These are phyloP conservation scores for Oncopodura yosiiana DNA, from an alignment of 1,140 invertebrate genomes.

Conservation along the genomic window DNA sequence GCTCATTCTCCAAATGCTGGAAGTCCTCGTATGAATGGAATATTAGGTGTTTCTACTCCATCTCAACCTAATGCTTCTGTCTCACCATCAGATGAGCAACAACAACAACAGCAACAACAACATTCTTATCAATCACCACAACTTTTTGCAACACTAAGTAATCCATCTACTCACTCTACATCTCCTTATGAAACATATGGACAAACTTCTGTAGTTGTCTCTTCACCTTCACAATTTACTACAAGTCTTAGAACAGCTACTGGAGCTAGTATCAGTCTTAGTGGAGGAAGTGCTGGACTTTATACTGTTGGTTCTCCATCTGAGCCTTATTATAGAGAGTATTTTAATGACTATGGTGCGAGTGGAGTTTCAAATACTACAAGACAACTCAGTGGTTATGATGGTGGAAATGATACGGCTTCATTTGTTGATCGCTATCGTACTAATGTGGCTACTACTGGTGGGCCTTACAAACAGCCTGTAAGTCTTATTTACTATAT, in stretches of 20 bases:
- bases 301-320: conserved; percentile 19
- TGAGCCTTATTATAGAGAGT: conserved; percentile 35
- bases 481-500: not conserved
- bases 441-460: conserved; percentile 43
- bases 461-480: conserved; percentile 44
- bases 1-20: conserved; percentile 20
- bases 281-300: conserved; percentile 6
- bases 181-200: conserved; percentile 17
- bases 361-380: conserved; percentile 21
- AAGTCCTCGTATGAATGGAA: conserved; percentile 27
- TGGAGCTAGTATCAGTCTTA: conserved; percentile 7
- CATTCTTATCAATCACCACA: conserved; percentile 19
- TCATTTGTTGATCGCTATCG: conserved; percentile 51
- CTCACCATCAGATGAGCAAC: conserved; percentile 24
- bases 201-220: conserved; percentile 14
- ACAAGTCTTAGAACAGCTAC: conserved; percentile 7
- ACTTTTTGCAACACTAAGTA: conserved; percentile 27
- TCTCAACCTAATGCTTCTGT: conserved; percentile 7
- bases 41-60: conserved; percentile 8
- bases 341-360: conserved; percentile 37
- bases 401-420: conserved; percentile 39
- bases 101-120: no score
- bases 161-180: conserved; percentile 2
- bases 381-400: conserved; percentile 22
- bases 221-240: conserved; percentile 24